Evolutionary conservation across 2,888 invertebrate species (phyloP), one percentile per base, ranked within the genome.

Genomic region (Agapetus fuscipes): DNA sequence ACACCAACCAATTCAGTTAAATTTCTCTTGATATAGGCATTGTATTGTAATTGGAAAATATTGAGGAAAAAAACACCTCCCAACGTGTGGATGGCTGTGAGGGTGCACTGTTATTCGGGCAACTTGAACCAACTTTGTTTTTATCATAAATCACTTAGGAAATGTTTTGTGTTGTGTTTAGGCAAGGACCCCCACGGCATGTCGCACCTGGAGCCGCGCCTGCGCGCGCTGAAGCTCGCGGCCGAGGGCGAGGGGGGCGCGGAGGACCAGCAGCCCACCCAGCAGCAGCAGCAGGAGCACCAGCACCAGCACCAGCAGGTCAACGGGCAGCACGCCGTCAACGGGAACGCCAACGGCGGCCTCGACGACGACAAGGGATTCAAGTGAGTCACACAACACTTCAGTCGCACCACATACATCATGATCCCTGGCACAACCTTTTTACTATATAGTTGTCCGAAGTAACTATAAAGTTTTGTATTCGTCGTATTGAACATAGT

Each of bases 291-390:
- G 42, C 41, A 38, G 29, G 30, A 39, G 5, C 29, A 33, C 11
- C 39, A 41, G 24, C 40, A 39, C 17, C 29, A 29, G 16, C 37
- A 17, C 6, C 34, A 39, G 20, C 66, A 71, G 52, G 60, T 36
- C 32, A 45, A 48, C 60, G 56, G 59, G 57, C 20, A 20, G 20
- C 20, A 20, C 14, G 53, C 51, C 38, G 71, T 72, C 48, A 74
- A 75, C 54, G 77, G 77, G 42, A 76, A 75, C 51, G 70, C 68
- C 26, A 39, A 37, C 37, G 41, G 44, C 27, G 36, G 38, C 2
- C 66, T 87, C 51, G 88, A 88, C 53, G 91, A 91, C 56, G 89
- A 88, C 55, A 88, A 87, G 69, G 83, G 83, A 52, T 89, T 87
- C 65, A 89, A 89, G 89, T 89, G 61, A 82, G 86, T 81, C 48